phyloP scores from a whole-genome alignment of 1,140 invertebrate species.

The Lepeophtheirus salmonis region DNA sequence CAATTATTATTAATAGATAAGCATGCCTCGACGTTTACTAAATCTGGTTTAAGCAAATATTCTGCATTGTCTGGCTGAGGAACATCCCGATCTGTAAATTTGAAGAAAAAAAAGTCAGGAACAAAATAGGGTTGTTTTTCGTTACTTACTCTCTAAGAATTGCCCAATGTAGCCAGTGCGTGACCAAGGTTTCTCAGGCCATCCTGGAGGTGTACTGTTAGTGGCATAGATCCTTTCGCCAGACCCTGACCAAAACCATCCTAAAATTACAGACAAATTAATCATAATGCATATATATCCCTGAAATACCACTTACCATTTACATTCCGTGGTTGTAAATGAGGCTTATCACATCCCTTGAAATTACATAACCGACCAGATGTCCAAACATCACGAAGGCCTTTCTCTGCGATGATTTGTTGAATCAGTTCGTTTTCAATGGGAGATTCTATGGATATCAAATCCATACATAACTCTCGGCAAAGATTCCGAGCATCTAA shows the following conservation, averaged over 20 bases:
- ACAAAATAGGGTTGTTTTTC: not conserved
- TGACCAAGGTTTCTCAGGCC: conserved; percentile 12
- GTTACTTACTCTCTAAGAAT: conserved; percentile 8
- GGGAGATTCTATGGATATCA: conserved; percentile 63
- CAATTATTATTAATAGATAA: conserved; percentile 63
- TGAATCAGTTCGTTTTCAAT: conserved; percentile 73
- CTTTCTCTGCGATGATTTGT: conserved; percentile 44
- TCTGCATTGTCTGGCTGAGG: conserved; percentile 75
- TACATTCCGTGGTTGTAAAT: conserved; percentile 17
- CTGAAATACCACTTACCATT: conserved; percentile 13
- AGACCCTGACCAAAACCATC: conserved; percentile 18
- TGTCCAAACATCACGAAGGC: conserved; percentile 39
- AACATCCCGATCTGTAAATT: conserved; percentile 1
- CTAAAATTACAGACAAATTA: conserved; percentile 5
- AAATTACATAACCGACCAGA: conserved; percentile 62
- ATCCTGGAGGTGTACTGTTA: conserved; percentile 12
- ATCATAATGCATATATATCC: not conserved
- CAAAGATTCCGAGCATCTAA: conserved; percentile 74
- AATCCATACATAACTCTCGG: conserved; percentile 76
- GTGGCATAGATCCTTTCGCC: conserved; percentile 7
- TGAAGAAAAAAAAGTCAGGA: not conserved
- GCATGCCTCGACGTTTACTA: conserved; percentile 54
- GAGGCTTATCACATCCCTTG: conserved; percentile 21
- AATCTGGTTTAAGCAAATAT: conserved; percentile 57
- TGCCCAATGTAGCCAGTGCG: conserved; percentile 14